Conservation (phyloP, 2,888 invertebrate genomes). For the Altica lythri region DNA sequence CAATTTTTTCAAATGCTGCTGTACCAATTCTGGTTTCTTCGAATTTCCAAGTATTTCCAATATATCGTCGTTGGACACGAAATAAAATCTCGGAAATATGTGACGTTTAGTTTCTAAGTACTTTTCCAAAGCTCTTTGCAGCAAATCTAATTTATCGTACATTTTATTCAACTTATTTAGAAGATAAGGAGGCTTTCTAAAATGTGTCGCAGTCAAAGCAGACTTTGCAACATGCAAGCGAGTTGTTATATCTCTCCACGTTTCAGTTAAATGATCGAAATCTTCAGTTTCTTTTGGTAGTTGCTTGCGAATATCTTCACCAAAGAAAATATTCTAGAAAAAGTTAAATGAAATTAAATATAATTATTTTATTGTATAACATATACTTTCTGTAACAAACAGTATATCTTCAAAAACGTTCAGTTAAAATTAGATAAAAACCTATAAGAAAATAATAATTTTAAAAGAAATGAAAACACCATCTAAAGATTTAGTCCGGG, state of each 20-base stretch:
- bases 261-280: conserved; percentile 73
- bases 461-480: too few relatives aligned
- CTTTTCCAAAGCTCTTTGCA: conserved; percentile 81
- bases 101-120: conserved; percentile 90
- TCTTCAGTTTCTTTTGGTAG: conserved; percentile 75
- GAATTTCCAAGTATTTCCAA: conserved; percentile 86
- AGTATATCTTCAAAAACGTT: too few relatives aligned
- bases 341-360: conserved; percentile 12
- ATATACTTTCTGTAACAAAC: neutral
- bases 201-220: conserved; percentile 68
- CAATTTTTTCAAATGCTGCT: conserved; percentile 84
- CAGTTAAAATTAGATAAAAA: too few relatives aligned
- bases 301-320: conserved; percentile 86
- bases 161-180: conserved; percentile 72
- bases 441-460: too few relatives aligned
- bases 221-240: conserved; percentile 62
- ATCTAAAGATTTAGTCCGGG: too few relatives aligned
- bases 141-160: conserved; percentile 76
- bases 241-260: conserved; percentile 71
- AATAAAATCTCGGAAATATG: conserved; percentile 83
- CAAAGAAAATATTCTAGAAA: conserved; percentile 76
- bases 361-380: too few relatives aligned
- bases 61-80: conserved; percentile 81
- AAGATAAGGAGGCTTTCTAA: conserved; percentile 65
- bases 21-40: conserved; percentile 80